Evolutionary conservation across 2,888 invertebrate genomes (phyloP), one percentile per base, ranked within the genome.

Genomic region (Phymatocera aterrima): DNA sequence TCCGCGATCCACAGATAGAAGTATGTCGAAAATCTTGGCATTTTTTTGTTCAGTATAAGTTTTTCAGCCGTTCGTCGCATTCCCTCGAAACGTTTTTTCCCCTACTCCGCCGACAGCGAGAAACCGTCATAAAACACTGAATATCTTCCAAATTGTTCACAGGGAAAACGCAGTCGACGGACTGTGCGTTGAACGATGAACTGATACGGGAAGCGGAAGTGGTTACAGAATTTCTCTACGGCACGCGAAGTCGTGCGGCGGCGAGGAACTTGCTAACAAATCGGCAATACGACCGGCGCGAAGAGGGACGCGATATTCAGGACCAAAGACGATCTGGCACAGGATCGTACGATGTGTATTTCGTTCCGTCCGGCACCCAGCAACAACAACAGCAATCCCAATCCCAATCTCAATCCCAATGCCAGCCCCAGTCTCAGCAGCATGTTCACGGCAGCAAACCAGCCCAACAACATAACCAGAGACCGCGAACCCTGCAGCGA

Each of bases 161-260:
- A 90, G 90, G 90, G 77, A 90, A 90, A 81, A 87, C 89, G 31
- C 89, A 90, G 78, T 90, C 90, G 15, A 88, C 89, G 6, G 90
- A 90, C 68, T 88, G 89, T 74, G 84, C 86, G 65, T 83, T 91
- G 21, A 91, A 92, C 82, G 92, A 92, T 70, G 92, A 92, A 75
- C 86, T 92, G 77, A 83, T 92, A n/a, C 90, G 93, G 21, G 93
- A 93, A 82, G 92, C 93, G 1, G 92, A 93, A 85, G 91, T 92
- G 1, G 93, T 93, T 5, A 92, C 93, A 0, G 93, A 93, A 81
- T 93, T 91, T 85, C 87, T 93, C 10, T 93, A 93, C 84, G 92
- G 93, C 0, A 92, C 91, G 37, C 87, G 93, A 74, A 92, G 92
- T 81, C 91, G 92, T 54, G 91, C 92, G 4, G 92, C 92, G 0